These are phyloP conservation scores for Hyposmocoma kahamanoa DNA, from an alignment of 1,140 invertebrate genomes.

Conservation along the genomic window DNA sequence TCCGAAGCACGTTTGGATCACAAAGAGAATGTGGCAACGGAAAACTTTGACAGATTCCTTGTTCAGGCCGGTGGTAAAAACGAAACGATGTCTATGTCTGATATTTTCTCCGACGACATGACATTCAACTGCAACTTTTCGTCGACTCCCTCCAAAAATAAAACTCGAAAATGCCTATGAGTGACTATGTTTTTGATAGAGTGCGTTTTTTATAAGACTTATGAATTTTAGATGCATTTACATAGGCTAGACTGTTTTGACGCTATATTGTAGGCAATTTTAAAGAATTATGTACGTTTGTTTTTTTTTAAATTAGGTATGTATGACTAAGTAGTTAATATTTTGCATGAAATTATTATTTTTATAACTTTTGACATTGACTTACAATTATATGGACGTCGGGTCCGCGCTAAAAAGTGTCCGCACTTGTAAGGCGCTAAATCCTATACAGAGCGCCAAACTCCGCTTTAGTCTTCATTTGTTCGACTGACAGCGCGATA, in stretches of 20 bases:
- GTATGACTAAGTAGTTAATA: slow-evolving; percentile 14
- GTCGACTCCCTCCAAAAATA: slow-evolving; percentile 67
- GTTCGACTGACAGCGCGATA: too few species aligned
- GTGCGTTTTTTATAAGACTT: slow-evolving; percentile 14
- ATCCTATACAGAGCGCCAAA: too few species aligned
- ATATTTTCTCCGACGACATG: slow-evolving; percentile 62
- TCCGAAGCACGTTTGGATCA: slow-evolving; percentile 43
- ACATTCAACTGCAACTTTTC: slow-evolving; percentile 67
- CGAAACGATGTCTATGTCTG: slow-evolving; percentile 62
- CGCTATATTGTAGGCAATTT: slow-evolving; percentile 40
- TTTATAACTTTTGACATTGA: slow-evolving; percentile 10
- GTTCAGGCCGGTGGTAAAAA: slow-evolving; percentile 31
- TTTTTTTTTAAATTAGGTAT: slow-evolving; percentile 18
- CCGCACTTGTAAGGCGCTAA: too few species aligned
- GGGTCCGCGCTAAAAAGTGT: too few species aligned
- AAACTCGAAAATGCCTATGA: slow-evolving; percentile 31
- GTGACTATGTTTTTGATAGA: not conserved
- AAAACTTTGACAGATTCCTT: slow-evolving; percentile 40
- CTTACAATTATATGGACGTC: not conserved
- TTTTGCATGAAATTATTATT: slow-evolving; percentile 43
- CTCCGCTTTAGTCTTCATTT: too few species aligned
- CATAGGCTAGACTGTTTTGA: slow-evolving; percentile 33
- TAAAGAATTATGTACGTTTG: slow-evolving; percentile 29
- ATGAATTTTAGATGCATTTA: slow-evolving; percentile 47
- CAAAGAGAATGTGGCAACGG: slow-evolving; percentile 48